Evolutionary conservation across 2,888 invertebrate genomes (phyloP).

Genomic region (Rotaria sp.): DNA sequence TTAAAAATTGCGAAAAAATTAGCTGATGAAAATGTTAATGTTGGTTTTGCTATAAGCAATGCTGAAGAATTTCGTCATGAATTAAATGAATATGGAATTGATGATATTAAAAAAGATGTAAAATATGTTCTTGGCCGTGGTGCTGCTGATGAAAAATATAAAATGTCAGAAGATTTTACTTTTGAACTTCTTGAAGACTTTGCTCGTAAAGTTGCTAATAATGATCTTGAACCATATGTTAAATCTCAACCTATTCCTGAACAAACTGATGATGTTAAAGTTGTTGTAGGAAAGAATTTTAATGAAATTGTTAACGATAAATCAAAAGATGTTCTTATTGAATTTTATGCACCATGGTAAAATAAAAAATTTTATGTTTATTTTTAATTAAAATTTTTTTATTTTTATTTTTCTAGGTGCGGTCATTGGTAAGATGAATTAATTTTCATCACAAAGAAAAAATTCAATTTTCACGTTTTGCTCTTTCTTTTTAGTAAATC

Average conservation of each 20-base stretch:
- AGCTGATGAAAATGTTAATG: constrained; percentile 58
- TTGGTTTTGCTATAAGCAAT: constrained; percentile 80
- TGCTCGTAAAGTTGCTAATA: constrained; percentile 72
- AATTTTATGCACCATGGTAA: constrained; percentile 95
- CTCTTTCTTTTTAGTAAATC: constrained; percentile 87
- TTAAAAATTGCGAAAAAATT: constrained; percentile 76
- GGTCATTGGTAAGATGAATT: background rate
- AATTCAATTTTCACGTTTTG: too few species aligned
- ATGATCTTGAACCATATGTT: constrained; percentile 77
- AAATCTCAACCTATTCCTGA: constrained; percentile 90
- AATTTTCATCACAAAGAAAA: too few species aligned
- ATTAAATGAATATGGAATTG: constrained; percentile 78
- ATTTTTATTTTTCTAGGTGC: background rate
- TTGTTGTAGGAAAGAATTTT: constrained; percentile 93
- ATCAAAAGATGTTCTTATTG: constrained; percentile 82
- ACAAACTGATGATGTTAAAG: constrained; percentile 65
- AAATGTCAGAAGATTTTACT: constrained; percentile 80
- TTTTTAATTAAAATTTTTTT: background rate
- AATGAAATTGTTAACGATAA: constrained; percentile 83
- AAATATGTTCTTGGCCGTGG: constrained; percentile 78
- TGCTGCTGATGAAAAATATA: constrained; percentile 76
- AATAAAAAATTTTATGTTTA: background rate
- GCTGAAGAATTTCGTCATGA: constrained; percentile 89
- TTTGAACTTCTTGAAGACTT: constrained; percentile 77
- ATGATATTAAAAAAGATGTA: constrained; percentile 67